Base-by-base conservation (phyloP, 1,140 invertebrate species). In the Drosophila baimaii region DNA sequence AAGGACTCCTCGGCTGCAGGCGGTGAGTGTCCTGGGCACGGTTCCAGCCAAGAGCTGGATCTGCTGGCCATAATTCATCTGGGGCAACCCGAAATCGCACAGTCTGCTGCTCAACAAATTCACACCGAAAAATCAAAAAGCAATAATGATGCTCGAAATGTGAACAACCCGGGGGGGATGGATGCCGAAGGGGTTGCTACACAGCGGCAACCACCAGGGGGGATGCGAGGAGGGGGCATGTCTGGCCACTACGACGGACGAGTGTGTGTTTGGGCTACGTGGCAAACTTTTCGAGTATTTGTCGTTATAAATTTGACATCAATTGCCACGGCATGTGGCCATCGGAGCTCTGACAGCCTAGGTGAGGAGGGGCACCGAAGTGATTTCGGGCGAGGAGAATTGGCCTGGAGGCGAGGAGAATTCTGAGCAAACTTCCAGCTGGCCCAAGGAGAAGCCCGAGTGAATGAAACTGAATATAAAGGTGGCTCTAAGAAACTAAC, bases 291-390 rank as follows among this genome's bases (percentile, higher is more conserved):
- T 81, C 77, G 59, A 73, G 73, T 84, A 84, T 84, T 84, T 84
- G 81, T 84, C 81, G 81, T 78, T 85, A 84, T 84, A 84, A 85
- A 85, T 84, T 85, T 84, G 81, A 85, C 81, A 84, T 85, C 81
- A 84, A 84, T 84, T 85, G 81, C 73, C 81, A 57, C 81, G 82
- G 77, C 81, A 70, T 80, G 81, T 69, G 73, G 58, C 68, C 59
- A 56, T 57, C 58, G 57, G 39, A 80, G 79, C 52, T 46, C 44
- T 68, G 65, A 68, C 65, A 68, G 61, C 47, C 39, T 29, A 41
- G 64, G 59, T 37, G 54, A 12, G 21, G 54, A 12, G 21, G 58
- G 23, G 8, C 23, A 9, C 15, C 23, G 63, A 74, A 57, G 69
- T 31, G 59, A 23, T 54, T 54, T 54, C 51, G 71, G 47, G 37